Base-by-base conservation (phyloP, 2,113 vertebrate species). In the Ammodramus savannarum region DNA sequence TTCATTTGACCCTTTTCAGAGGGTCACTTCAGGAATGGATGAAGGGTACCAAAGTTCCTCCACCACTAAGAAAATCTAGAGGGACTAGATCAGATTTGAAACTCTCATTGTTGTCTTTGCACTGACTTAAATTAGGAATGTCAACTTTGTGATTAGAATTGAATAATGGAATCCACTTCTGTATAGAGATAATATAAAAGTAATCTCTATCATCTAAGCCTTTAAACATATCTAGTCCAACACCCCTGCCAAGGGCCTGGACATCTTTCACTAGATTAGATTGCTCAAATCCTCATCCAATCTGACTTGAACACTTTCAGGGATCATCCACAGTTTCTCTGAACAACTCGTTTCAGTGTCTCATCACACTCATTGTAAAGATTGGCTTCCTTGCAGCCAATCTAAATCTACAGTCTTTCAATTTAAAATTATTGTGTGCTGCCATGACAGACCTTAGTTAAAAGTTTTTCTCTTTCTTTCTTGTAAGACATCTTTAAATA, bases 1-100 rank as follows among this genome's bases (percentile, higher is more conserved):
- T 87, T 91, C 43, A 63, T 83, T 68, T 88, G 67, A 83, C 22
- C 34, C 39, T 44, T 73, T 90, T 81, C 34, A 80, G 21, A 84
- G 65, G 9, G 46, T 58, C 90, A 12, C 27, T 66, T 83, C 22
- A 54, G 17, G 10, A 90, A 21, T 6, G 49, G 63, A 54, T 10
- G 12, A 73, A 65, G 51, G 12, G 18, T 54, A 14, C 21, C 39
- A 22, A 58, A 66, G 22, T 73, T 29, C 27, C 25, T 83, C 10
- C 15, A 41, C 36, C 59, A 44, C 36, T 57, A 44, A 65, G 58
- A 59, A 91, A 88, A 71, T 11, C 21, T 52, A 36, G 25, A 48
- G 17, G 11, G 13, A 79, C n/a, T 55, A 87, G 22, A 36, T 74
- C 21, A 93, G 27, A 58, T 22, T 17, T 38, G 17, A 85, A 66